A percentile compares a stretch with the other conserved stretches of the same genome.
Evolutionary conservation across 2,113 vertebrate genomes (phyloP).

Genomic region (Coptodon bakossiorum): DNA sequence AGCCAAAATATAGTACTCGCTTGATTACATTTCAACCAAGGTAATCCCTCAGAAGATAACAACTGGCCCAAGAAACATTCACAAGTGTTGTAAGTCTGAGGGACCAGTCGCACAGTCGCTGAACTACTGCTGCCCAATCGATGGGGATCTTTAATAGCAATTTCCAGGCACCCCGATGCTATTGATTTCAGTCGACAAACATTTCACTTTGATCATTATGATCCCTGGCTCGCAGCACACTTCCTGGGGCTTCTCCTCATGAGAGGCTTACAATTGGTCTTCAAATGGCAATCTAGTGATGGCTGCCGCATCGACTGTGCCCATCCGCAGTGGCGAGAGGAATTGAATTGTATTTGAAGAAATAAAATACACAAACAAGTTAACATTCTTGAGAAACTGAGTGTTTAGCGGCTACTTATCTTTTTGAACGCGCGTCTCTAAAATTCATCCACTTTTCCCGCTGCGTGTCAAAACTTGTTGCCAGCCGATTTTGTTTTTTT

Average conservation of each 20-base stretch:
- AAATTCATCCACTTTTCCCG: neutral
- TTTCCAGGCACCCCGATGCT: constrained; percentile 63
- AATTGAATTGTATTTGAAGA: constrained; percentile 28
- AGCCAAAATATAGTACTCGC: neutral
- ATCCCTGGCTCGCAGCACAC: constrained; percentile 49
- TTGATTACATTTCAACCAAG: constrained; percentile 36
- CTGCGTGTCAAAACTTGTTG: constrained; percentile 6
- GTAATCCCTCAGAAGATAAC: constrained; percentile 34
- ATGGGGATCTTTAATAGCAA: constrained; percentile 67
- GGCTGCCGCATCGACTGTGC: constrained; percentile 11
- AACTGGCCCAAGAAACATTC: constrained; percentile 22
- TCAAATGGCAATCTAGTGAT: constrained; percentile 39
- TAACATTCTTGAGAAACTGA: neutral
- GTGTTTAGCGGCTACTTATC: neutral
- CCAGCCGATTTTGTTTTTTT: neutral
- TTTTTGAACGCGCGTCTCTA: neutral
- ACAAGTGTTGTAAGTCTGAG: constrained; percentile 3
- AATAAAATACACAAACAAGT: constrained; percentile 32
- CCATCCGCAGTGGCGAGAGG: neutral
- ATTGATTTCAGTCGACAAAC: constrained; percentile 69
- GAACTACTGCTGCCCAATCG: constrained; percentile 47
- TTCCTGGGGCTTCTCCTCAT: constrained; percentile 53
- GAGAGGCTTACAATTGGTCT: constrained; percentile 41
- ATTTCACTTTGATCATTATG: constrained; percentile 71
- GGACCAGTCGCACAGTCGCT: constrained; percentile 37